Conservation (phyloP, 2,113 vertebrate genomes). For the Oenanthe melanoleuca region DNA sequence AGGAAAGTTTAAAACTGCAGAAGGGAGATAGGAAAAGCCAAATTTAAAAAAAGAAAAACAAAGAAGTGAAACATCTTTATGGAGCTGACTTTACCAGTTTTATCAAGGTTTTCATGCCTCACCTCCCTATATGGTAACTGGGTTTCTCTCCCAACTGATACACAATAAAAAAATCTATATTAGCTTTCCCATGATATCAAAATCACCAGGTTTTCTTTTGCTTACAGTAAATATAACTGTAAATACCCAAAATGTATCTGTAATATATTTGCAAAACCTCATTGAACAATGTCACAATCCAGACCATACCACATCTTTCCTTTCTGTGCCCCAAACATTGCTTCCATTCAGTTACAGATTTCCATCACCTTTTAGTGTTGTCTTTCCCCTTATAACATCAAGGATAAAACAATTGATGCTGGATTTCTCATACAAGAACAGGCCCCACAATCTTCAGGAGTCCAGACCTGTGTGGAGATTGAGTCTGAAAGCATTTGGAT, state of each 20-base stretch:
- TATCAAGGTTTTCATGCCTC: neutral
- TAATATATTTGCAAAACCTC: neutral
- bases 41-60: no score
- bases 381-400: neutral
- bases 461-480: neutral
- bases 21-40: neutral
- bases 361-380: neutral
- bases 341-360: neutral
- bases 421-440: neutral
- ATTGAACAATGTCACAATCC: neutral
- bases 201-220: neutral
- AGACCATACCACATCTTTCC: neutral
- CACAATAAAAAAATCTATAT: neutral
- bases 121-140: fast-evolving
- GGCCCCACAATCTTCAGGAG: neutral
- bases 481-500: constrained; percentile 1
- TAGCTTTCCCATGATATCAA: neutral
- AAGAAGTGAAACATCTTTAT: neutral
- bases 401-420: neutral
- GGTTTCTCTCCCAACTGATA: neutral
- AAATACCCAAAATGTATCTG: neutral
- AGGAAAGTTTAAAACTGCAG: neutral
- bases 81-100: neutral
- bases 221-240: neutral
- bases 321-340: neutral